A percentile compares a stretch with the other conserved stretches of the same genome.
phyloP scores from a whole-genome alignment of 1,140 invertebrate species.

The Meloidogyne hapla region DNA sequence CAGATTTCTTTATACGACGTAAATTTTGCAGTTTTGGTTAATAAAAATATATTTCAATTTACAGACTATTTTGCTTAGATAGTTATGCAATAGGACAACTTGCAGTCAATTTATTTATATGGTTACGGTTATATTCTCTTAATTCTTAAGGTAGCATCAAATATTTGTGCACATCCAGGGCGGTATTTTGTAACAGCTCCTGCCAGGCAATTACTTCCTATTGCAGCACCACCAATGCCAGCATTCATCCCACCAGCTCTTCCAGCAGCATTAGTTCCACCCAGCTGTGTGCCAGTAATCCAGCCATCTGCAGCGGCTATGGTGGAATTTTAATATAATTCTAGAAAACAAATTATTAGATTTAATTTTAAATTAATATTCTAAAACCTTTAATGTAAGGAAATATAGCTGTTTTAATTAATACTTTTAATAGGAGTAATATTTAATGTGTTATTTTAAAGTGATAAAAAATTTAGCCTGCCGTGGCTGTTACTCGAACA shows the following conservation, averaged over 20 bases:
- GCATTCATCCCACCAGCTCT: background rate
- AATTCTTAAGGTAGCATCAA: background rate
- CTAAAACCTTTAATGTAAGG: too few relatives aligned
- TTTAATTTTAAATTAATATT: too few relatives aligned
- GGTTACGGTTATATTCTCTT: background rate
- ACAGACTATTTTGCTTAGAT: too few relatives aligned
- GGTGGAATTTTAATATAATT: too few relatives aligned
- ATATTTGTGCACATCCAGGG: slow-evolving; percentile 3
- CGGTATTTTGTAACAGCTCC: slow-evolving; percentile 17
- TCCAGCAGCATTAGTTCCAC: background rate
- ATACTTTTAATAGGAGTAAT: too few relatives aligned
- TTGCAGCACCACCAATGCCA: background rate
- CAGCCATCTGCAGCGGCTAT: background rate
- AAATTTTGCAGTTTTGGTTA: too few relatives aligned
- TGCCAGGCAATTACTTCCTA: background rate
- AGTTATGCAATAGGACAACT: too few relatives aligned
- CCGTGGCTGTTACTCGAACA: background rate
- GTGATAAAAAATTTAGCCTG: slow-evolving; percentile 16
- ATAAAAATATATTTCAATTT: too few relatives aligned
- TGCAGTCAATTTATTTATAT: background rate
- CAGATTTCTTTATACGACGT: too few relatives aligned
- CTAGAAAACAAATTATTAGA: too few relatives aligned
- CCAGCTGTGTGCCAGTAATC: background rate
- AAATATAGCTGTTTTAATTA: too few relatives aligned
- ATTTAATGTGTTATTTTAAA: too few relatives aligned